A percentile compares a stretch with the other conserved stretches of the same genome.
These are phyloP conservation scores for Serilophus lunatus DNA, from an alignment of 2,113 vertebrate genomes.

Conservation along the genomic window DNA sequence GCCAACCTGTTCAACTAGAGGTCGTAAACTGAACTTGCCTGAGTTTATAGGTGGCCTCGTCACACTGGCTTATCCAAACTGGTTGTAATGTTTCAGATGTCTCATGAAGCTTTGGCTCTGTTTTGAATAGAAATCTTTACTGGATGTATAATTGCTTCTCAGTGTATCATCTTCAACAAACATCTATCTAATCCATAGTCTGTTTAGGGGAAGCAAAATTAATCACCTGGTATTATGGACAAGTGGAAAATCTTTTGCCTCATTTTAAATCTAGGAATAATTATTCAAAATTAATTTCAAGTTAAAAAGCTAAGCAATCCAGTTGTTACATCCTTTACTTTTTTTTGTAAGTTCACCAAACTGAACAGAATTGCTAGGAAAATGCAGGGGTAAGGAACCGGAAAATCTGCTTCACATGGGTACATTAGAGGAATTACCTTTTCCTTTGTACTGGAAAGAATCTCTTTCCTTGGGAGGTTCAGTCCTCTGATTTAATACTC, in stretches of 20 bases:
- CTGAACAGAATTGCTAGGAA: neutral
- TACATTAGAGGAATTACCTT: neutral
- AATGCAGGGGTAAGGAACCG: neutral
- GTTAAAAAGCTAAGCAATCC: neutral
- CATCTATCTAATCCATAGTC: neutral
- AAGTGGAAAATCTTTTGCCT: neutral
- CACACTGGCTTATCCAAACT: neutral
- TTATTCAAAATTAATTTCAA: neutral
- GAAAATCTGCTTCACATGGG: neutral
- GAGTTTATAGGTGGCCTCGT: neutral
- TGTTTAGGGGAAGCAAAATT: neutral
- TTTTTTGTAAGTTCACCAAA: neutral
- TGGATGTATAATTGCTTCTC: neutral
- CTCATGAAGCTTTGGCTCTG: neutral
- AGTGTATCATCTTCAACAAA: neutral
- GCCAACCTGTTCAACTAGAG: neutral
- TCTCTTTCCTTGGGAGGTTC: neutral
- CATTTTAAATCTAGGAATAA: neutral
- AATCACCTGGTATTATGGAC: neutral
- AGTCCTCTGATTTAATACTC: neutral
- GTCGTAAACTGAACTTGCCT: neutral
- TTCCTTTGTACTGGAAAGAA: neutral
- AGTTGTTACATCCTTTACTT: neutral
- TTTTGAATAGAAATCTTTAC: neutral
- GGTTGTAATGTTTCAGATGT: neutral